Evolutionary conservation across 2,888 invertebrate species (phyloP), one percentile per base, ranked within the genome.

Genomic region (Rhorus exstirpatorius): DNA sequence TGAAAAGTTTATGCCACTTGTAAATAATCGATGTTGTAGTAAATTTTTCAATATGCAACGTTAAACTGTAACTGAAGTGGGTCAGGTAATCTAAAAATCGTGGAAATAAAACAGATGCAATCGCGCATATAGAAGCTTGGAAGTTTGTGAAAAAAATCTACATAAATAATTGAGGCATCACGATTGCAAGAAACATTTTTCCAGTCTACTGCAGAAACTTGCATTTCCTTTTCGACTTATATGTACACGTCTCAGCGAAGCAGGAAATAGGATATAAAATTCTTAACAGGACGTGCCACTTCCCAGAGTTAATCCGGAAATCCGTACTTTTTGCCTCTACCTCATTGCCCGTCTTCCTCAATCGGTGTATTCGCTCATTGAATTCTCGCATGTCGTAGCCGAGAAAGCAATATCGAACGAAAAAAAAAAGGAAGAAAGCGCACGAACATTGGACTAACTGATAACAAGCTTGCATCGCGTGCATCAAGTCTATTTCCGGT

Each of bases 401-500:
- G 24, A 74, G 14, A 26, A 12, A 24, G 31, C 31, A 65, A 58
- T 55, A 58, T 2, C 38, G 19, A 31, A 26, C 24, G 8, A 21
- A 68, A 21, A 41, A 55, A 41, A 24, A 49, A 8, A 44, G 49
- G 51, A 19, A 53, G 63, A 31, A 58, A 63, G 26, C 4, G 19
- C 51, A 58, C 41, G 24, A 49, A 53, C 26, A 19, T 41, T 26
- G 49, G n/a, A 55, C 53, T 63, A 26, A 67, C 21, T 12, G 72
- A 41, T 63, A 58, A 63, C 49, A 41, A 49, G 81, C 46, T 70
- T 41, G 68, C 46, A 76, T 83, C 79, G 83, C 83, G 83, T 83
- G 83, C 71, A 70, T 61, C 65, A 71, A 41, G 79, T 79, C 79
- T 61, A 76, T 83, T 79, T 76, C 79, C 79, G 61, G 61, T 72